Evolutionary conservation across 2,797 vertebrate genomes (phyloP), one percentile per base, ranked within the genome.

Genomic region (Pelodytes ibericus): DNA sequence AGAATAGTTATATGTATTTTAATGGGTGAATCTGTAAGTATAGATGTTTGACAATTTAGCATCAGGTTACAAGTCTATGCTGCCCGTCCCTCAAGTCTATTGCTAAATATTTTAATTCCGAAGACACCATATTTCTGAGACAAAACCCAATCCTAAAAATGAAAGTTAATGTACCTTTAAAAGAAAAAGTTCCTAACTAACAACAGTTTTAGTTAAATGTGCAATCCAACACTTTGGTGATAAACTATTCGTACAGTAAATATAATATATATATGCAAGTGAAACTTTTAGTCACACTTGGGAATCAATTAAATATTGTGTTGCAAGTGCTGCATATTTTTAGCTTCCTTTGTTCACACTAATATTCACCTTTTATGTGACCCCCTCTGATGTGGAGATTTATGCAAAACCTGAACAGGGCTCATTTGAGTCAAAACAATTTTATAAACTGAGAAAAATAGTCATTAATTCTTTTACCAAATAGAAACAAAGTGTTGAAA

Each of bases 231-330:
- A 56, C 20, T 33, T 24, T 22, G 8, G 11, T 18, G 9, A 20
- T 62, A 62, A 36, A 62, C 31, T 4, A 39, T 29, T 60, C 27
- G 0, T 60, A 60, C 26, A 53, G 22, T 5, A 53, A 53, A 53
- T 53, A 53, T 24, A 44, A 22, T 22, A 24, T 8, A 22, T 31
- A 69, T 69, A 22, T 33, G 56, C 25, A 69, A 56, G 20, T 33
- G 20, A 51, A 69, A 56, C 41, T 44, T 69, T 56, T 27, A 67
- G n/a, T 69, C 66, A 69, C 66, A 31, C 47, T 33, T 6, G 66
- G 66, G 66, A 56, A 56, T 69, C 26, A 69, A 69, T 69, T 69
- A 69, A 69, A 56, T 33, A 33, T 26, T 31, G 20, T 25, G 16
- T 51, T 22, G 49, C 66, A 69, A 56, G 2, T 67, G n/a, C 30